Evolutionary conservation across 2,113 vertebrate genomes (phyloP).

Genomic region (Charina bottae): DNA sequence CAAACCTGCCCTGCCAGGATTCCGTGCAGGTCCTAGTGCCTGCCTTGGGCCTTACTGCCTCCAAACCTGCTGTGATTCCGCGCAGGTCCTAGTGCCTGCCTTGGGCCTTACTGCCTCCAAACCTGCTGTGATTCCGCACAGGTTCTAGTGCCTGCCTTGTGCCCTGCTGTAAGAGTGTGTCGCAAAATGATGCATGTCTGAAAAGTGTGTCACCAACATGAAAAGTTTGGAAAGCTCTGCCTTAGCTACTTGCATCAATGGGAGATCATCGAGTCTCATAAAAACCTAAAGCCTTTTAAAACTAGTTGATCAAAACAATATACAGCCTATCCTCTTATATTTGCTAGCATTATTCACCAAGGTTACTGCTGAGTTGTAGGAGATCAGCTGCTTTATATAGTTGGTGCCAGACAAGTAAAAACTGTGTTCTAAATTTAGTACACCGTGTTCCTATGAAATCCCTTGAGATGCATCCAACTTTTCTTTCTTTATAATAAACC

Average conservation of each 20-base stretch:
- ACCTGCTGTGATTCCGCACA: too few relatives aligned
- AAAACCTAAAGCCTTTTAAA: conserved; percentile 71
- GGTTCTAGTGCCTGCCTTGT: too few relatives aligned
- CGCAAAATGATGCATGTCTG: too few relatives aligned
- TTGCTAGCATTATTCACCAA: conserved; percentile 48
- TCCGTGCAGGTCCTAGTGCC: too few relatives aligned
- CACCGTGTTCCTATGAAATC: conserved; percentile 40
- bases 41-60: too few relatives aligned
- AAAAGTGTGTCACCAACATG: too few relatives aligned
- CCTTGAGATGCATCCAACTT: neutral
- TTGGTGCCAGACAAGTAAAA: conserved; percentile 44
- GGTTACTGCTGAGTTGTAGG: conserved; percentile 48
- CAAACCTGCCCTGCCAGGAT: too few relatives aligned
- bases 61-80: too few relatives aligned
- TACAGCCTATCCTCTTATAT: conserved; percentile 59
- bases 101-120: too few relatives aligned
- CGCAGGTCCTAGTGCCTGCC: too few relatives aligned
- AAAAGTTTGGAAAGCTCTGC: too few relatives aligned
- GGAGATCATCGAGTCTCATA: conserved; percentile 63
- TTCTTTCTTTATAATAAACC: neutral
- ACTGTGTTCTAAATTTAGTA: conserved; percentile 42
- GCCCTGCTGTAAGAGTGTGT: too few relatives aligned
- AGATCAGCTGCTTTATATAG: conserved; percentile 43
- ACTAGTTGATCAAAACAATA: conserved; percentile 59
- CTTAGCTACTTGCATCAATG: conserved; percentile 64